A percentile compares a stretch with the other conserved stretches of the same genome.
Conservation (phyloP, 2,888 invertebrate species). For the Eilema caniola region DNA sequence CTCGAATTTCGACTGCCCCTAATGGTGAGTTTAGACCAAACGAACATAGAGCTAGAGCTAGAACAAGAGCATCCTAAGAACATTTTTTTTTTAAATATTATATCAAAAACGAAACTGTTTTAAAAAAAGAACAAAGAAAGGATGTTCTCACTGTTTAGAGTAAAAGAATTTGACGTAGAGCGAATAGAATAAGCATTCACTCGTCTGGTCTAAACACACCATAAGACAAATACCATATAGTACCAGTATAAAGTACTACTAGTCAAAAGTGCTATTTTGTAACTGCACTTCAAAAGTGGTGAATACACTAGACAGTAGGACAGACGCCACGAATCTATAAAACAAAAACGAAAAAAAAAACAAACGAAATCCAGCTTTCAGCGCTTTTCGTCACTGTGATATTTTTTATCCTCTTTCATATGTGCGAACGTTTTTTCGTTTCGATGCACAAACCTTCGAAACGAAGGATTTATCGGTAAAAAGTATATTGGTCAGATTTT, state of each 20-base stretch:
- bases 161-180: too few relatives aligned
- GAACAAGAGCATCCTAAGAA: too few relatives aligned
- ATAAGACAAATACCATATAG: too few relatives aligned
- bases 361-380: conserved; percentile 34
- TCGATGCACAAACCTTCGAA: conserved; percentile 52
- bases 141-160: too few relatives aligned
- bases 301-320: conserved; percentile 46
- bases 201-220: too few relatives aligned
- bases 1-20: background rate
- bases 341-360: conserved; percentile 20
- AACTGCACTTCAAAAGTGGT: conserved; percentile 31
- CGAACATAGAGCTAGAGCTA: too few relatives aligned
- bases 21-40: too few relatives aligned
- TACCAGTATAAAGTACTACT: background rate
- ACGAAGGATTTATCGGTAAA: conserved; percentile 47
- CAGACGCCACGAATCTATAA: conserved; percentile 47
- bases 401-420: conserved; percentile 53
- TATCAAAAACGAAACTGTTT: too few relatives aligned
- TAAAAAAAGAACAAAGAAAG: too few relatives aligned
- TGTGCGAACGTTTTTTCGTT: conserved; percentile 56
- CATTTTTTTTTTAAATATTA: too few relatives aligned
- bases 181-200: too few relatives aligned
- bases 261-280: conserved; percentile 20
- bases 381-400: conserved; percentile 57
- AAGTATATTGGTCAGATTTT: conserved; percentile 37